phyloP scores from a whole-genome alignment of 2,888 invertebrate species.

The Agrochola litura region DNA sequence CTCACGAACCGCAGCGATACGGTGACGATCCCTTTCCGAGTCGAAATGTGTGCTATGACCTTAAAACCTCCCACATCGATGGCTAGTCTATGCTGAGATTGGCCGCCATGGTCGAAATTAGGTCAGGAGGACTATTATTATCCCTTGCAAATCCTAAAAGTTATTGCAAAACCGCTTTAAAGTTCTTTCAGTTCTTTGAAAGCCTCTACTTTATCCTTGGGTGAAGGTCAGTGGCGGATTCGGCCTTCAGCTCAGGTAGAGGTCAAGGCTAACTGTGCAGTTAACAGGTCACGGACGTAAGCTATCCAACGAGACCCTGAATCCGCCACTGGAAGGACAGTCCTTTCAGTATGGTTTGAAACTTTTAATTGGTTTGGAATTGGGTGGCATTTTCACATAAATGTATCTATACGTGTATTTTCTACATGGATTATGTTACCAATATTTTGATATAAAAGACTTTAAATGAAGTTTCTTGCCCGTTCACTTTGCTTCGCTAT shows the following conservation, averaged over 20 bases:
- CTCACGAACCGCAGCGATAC: too few relatives aligned
- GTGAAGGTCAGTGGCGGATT: not conserved
- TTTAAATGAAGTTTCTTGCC: not conserved
- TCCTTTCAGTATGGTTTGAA: not conserved
- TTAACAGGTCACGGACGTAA: constrained; percentile 18
- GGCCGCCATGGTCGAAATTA: not conserved
- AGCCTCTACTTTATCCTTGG: not conserved
- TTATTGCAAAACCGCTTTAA: not conserved
- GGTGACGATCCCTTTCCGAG: too few relatives aligned
- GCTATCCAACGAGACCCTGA: constrained; percentile 3
- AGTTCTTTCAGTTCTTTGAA: not conserved
- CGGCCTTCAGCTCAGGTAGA: not conserved
- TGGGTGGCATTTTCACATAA: not conserved
- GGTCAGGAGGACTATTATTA: not conserved
- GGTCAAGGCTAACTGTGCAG: constrained; percentile 19
- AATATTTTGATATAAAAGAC: not conserved
- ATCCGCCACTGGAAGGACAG: not conserved
- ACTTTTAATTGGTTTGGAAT: not conserved
- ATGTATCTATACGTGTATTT: not conserved
- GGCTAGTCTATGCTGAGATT: not conserved
- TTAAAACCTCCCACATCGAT: not conserved
- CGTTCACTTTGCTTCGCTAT: not conserved
- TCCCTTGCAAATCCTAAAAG: not conserved
- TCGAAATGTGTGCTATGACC: too few relatives aligned
- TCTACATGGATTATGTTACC: not conserved